Conservation (phyloP, 2,888 invertebrate species). For the Plagodis dolabraria region DNA sequence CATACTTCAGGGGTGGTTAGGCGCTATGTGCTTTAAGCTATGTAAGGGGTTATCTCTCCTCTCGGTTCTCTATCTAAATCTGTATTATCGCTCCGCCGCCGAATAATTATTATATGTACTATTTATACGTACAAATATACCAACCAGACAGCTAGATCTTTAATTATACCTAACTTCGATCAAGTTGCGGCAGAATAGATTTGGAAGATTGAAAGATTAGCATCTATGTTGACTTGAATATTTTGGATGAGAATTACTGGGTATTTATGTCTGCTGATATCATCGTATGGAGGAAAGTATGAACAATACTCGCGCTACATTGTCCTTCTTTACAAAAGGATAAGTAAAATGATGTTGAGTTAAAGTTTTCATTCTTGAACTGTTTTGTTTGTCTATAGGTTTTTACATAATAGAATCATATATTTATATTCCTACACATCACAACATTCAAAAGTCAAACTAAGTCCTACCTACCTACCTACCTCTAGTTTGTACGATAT, state of each 20-base stretch:
- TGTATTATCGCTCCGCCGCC: conserved; percentile 80
- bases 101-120: conserved; percentile 80
- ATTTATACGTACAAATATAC: conserved; percentile 36
- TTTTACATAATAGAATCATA: no score
- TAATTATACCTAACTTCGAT: conserved; percentile 7
- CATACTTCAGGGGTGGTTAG: conserved; percentile 58
- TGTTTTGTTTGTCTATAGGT: no score
- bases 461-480: no score
- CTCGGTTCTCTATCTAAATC: conserved; percentile 80
- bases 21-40: conserved; percentile 82
- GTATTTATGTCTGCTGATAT: no score
- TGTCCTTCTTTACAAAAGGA: no score
- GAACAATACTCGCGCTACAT: neutral
- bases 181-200: conserved; percentile 14
- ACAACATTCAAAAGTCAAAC: no score
- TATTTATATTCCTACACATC: no score
- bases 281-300: neutral
- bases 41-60: conserved; percentile 82
- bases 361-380: no score
- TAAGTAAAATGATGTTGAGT: no score
- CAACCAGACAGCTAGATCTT: conserved; percentile 12
- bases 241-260: neutral
- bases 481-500: no score
- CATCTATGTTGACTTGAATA: conserved; percentile 8
- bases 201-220: conserved; percentile 13